These are phyloP conservation scores for Pheosia gnoma DNA, from an alignment of 2,888 invertebrate species.

Conservation along the genomic window DNA sequence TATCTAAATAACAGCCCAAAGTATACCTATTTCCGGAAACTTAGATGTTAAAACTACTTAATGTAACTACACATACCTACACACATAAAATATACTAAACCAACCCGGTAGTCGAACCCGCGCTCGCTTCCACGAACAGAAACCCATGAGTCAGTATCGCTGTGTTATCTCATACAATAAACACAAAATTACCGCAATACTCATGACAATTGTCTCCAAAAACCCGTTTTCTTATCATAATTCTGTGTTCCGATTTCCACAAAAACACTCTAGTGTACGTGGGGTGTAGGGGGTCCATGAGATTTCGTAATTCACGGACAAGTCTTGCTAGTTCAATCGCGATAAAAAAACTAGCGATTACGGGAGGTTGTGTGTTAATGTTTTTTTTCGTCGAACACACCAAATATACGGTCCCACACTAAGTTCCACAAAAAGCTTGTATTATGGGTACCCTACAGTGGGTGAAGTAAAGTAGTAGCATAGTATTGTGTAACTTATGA, in stretches of 20 bases:
- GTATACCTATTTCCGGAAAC: too few species aligned
- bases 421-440: too few species aligned
- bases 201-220: constrained; percentile 33
- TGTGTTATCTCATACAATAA: constrained; percentile 36
- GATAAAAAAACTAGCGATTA: too few species aligned
- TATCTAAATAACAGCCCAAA: too few species aligned
- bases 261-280: constrained; percentile 32
- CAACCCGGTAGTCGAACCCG: constrained; percentile 27
- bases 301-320: constrained; percentile 1
- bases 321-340: not conserved
- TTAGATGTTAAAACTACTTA: too few species aligned
- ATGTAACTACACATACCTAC: too few species aligned
- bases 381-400: too few species aligned
- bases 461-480: too few species aligned
- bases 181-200: constrained; percentile 35
- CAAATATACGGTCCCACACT: too few species aligned
- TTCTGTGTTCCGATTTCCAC: constrained; percentile 39
- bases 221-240: constrained; percentile 33
- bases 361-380: too few species aligned
- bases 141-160: constrained; percentile 27
- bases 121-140: constrained; percentile 32
- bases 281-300: constrained; percentile 18
- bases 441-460: too few species aligned
- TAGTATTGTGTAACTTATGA: too few species aligned
- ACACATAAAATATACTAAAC: not conserved